Percentiles rank a stretch among this genome's conserved stretches.
These are phyloP conservation scores for Microctenopoma lineatum DNA, from an alignment of 2,797 vertebrate genomes.

Conservation along the genomic window DNA sequence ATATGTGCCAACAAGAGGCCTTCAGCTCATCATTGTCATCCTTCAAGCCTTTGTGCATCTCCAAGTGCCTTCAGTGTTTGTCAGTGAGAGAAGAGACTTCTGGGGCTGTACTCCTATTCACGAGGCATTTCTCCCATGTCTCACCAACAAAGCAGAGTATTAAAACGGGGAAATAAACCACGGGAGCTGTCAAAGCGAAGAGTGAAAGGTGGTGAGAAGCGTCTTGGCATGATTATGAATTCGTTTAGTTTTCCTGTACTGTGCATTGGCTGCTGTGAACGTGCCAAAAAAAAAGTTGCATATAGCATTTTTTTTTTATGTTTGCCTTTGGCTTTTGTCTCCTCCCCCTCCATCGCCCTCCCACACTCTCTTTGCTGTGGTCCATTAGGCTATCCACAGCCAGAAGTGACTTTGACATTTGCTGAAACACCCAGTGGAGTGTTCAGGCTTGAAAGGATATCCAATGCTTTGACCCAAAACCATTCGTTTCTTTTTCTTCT, in stretches of 20 bases:
- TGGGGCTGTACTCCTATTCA: constrained; percentile 67
- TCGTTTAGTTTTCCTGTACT: constrained; percentile 49
- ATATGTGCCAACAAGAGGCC: constrained; percentile 55
- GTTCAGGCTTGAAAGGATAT: constrained; percentile 79
- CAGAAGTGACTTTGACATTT: constrained; percentile 81
- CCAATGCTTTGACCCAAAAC: constrained; percentile 80
- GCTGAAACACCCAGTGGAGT: constrained; percentile 79
- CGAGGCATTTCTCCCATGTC: constrained; percentile 62
- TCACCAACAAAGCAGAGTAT: constrained; percentile 67
- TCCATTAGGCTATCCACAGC: constrained; percentile 78
- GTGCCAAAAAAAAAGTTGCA: constrained; percentile 25
- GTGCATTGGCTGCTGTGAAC: constrained; percentile 26
- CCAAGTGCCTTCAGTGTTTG: constrained; percentile 59
- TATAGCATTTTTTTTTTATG: constrained; percentile 49
- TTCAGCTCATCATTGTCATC: constrained; percentile 68
- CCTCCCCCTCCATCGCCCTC: constrained; percentile 51
- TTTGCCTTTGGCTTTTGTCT: constrained; percentile 44
- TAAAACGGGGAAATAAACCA: constrained; percentile 57
- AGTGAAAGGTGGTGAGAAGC: constrained; percentile 60
- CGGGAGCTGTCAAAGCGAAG: constrained; percentile 65
- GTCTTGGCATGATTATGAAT: constrained; percentile 61
- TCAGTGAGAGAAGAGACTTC: constrained; percentile 61
- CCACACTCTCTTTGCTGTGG: constrained; percentile 65
- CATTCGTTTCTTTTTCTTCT: constrained; percentile 64
- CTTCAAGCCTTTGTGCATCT: constrained; percentile 72